phyloP scores from a whole-genome alignment of 2,797 vertebrate species.

The Naso thynnoides region DNA sequence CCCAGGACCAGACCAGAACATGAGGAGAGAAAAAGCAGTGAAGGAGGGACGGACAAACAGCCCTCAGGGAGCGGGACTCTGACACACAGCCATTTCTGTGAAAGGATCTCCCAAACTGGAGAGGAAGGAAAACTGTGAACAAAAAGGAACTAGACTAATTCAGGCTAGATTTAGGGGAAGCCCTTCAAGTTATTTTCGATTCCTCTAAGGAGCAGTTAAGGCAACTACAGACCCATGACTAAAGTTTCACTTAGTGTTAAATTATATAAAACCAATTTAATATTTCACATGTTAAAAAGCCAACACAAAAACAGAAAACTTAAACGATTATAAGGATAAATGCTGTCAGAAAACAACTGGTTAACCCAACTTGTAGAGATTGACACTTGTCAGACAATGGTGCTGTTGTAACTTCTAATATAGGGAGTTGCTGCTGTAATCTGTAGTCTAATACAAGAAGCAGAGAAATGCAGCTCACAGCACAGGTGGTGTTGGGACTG shows the following conservation, averaged over 20 bases:
- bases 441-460: constrained; percentile 22
- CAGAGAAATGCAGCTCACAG: constrained; percentile 45
- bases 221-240: constrained; percentile 16
- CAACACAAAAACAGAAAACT: background rate
- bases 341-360: background rate
- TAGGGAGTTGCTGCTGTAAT: constrained; percentile 35
- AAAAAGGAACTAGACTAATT: constrained; percentile 56
- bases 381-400: constrained; percentile 3
- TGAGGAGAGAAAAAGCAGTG: constrained; percentile 45
- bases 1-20: constrained; percentile 59
- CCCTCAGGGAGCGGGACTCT: constrained; percentile 52
- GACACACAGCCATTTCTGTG: constrained; percentile 61
- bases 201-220: constrained; percentile 40
- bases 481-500: constrained; percentile 51
- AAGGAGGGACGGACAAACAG: constrained; percentile 53
- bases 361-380: background rate
- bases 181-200: constrained; percentile 54
- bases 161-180: constrained; percentile 52
- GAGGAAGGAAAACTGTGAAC: constrained; percentile 58
- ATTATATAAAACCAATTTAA: background rate
- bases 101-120: constrained; percentile 60
- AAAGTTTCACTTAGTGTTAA: constrained; percentile 4
- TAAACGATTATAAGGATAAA: background rate
- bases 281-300: background rate
- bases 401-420: constrained; percentile 23